Base-by-base conservation (phyloP, 2,113 vertebrate genomes). In the Halcyon malimbica region DNA sequence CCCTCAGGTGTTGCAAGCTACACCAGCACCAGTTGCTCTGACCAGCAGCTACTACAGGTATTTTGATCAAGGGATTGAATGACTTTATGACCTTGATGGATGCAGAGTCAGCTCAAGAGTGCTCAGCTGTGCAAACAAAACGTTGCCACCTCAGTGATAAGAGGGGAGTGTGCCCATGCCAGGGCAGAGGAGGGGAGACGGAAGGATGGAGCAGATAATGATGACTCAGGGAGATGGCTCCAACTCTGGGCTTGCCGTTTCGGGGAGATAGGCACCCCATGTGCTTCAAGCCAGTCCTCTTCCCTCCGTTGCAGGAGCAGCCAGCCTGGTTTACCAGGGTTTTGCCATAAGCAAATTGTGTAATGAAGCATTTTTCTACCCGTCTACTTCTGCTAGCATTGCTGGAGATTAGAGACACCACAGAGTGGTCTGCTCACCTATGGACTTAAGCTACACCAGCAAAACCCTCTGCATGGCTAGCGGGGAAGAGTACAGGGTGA, bases 81-180 rank as follows among this genome's bases (percentile, higher is more conserved):
- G 81, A 35, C 77, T 94, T 64, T 33, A 20, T 54, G 83, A 85
- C 93, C 91, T 85, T 62, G 87, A 64, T 39, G 57, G 81, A 65
- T 42, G 48, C 65, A 33, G 64, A 78, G 86, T 33, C 91, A 68
- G 71, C 64, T 86, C 64, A 18, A 37, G 54, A 78, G 93, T 6
- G 12, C 63, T 86, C 87, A 93, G 89, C 89, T 94, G 77, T 37
- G 67, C 74, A 73, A 93, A 95, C 44, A 68, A 79, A 94, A 53
- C 11, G 53, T 39, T 91, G 94, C 74, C 94, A 95, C 63, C 57
- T 68, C 74, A 19, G 21, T 79, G 94, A 94, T 97, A 96, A 94
- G 69, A 87, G 16, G 17, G 35, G 33, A 96, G 77, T 74, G 87
- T 87, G 83, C 53, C 70, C 42, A 6, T 96, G 93, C 94, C 95